phyloP scores from a whole-genome alignment of 2,113 vertebrate species.

The Burhinus oedicnemus region DNA sequence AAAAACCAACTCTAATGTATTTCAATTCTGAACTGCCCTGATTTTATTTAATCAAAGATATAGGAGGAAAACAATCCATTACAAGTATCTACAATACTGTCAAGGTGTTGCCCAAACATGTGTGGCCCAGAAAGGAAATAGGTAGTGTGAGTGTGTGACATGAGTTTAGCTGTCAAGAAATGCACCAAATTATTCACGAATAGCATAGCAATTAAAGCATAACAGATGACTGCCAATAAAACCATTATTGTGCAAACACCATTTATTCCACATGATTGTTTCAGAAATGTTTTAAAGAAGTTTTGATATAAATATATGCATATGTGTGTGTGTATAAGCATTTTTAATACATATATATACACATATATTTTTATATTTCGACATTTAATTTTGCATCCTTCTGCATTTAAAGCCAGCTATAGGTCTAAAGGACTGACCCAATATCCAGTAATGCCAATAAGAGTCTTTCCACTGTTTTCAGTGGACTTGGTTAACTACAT shows the following conservation, averaged over 20 bases:
- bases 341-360: neutral
- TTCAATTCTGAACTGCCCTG: neutral
- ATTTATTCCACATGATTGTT: neutral
- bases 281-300: neutral
- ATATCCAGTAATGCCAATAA: neutral
- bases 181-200: neutral
- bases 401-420: neutral
- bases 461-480: neutral
- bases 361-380: neutral
- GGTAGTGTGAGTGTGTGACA: accelerated
- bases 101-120: neutral
- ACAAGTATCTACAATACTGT: neutral
- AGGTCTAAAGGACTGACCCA: neutral
- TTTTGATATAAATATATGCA: neutral
- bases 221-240: neutral
- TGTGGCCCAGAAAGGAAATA: neutral
- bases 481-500: neutral
- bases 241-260: neutral
- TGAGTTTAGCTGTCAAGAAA: neutral
- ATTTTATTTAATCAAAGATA: neutral
- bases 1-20: neutral
- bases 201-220: neutral
- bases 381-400: neutral
- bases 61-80: neutral
- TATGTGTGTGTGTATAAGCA: neutral